A percentile compares a stretch with the other conserved stretches of the same genome.
Evolutionary conservation across 2,797 vertebrate species (phyloP).

Genomic region (Psittacula echo): DNA sequence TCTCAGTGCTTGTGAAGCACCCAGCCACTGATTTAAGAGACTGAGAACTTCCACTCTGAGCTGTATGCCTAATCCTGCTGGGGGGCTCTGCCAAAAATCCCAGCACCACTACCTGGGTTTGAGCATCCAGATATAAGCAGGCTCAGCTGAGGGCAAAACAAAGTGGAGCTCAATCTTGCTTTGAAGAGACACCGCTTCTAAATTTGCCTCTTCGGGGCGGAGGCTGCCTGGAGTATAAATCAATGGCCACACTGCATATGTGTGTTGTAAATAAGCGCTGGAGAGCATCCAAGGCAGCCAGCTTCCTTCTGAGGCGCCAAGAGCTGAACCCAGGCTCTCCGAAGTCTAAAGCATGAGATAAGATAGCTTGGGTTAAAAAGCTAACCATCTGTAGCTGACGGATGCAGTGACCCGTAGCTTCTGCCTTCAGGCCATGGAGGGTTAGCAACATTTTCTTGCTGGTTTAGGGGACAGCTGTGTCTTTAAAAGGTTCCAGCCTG

Average conservation of each 20-base stretch:
- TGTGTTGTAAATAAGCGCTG: slow-evolving; percentile 49
- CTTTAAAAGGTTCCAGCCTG: slow-evolving; percentile 6
- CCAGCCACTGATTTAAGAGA: not conserved
- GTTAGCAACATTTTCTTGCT: not conserved
- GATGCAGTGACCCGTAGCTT: not conserved
- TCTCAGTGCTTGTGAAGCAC: not conserved
- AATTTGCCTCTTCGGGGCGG: slow-evolving; percentile 36
- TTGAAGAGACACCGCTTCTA: slow-evolving; percentile 49
- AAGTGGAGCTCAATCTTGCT: accelerated
- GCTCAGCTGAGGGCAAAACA: not conserved
- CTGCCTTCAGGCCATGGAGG: accelerated
- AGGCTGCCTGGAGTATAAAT: slow-evolving; percentile 52
- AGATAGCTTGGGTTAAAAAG: slow-evolving; percentile 58
- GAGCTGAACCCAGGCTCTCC: slow-evolving; percentile 35
- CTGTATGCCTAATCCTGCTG: not conserved
- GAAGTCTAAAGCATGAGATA: slow-evolving; percentile 15
- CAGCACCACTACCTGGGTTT: not conserved
- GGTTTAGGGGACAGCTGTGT: not conserved
- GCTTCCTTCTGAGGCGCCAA: slow-evolving; percentile 51
- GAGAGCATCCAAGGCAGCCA: slow-evolving; percentile 59
- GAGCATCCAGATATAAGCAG: slow-evolving; percentile 19
- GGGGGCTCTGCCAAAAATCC: not conserved
- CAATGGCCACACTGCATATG: slow-evolving; percentile 18
- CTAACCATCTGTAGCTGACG: slow-evolving; percentile 30
- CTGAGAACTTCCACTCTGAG: not conserved